These are phyloP conservation scores for Toxotes jaculatrix DNA, from an alignment of 2,113 vertebrate species.

Conservation along the genomic window DNA sequence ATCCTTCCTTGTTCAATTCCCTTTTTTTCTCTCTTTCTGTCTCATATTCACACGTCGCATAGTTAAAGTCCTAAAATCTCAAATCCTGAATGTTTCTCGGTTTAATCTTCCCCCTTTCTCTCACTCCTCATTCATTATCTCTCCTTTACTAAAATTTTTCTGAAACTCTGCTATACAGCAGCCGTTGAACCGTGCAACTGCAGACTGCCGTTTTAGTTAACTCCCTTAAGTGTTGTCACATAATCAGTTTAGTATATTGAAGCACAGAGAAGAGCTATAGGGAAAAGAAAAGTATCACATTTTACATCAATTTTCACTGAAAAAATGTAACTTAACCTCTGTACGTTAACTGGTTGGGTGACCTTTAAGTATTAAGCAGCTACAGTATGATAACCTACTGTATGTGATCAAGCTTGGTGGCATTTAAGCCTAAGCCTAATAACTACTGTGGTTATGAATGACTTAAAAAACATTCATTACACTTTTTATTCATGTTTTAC, in stretches of 20 bases:
- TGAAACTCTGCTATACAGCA: not conserved
- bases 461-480: not conserved
- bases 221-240: conserved; percentile 12
- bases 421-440: conserved; percentile 10
- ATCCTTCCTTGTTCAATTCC: not conserved
- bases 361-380: conserved; percentile 24
- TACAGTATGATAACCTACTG: not conserved
- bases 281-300: not conserved
- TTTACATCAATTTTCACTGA: not conserved
- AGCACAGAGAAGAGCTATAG: not conserved
- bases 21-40: conserved; percentile 5
- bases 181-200: conserved; percentile 20
- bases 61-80: conserved; percentile 14
- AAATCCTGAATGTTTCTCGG: not conserved
- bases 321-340: not conserved
- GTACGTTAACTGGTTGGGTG: conserved; percentile 8
- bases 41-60: conserved; percentile 46
- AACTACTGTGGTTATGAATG: not conserved
- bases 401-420: conserved; percentile 2
- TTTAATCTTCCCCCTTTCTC: not conserved
- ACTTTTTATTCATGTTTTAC: not conserved
- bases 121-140: conserved; percentile 18
- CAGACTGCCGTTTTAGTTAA: not conserved
- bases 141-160: not conserved
- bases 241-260: not conserved